Evolutionary conservation across 2,113 vertebrate species (phyloP).

Genomic region (Oriolus oriolus): DNA sequence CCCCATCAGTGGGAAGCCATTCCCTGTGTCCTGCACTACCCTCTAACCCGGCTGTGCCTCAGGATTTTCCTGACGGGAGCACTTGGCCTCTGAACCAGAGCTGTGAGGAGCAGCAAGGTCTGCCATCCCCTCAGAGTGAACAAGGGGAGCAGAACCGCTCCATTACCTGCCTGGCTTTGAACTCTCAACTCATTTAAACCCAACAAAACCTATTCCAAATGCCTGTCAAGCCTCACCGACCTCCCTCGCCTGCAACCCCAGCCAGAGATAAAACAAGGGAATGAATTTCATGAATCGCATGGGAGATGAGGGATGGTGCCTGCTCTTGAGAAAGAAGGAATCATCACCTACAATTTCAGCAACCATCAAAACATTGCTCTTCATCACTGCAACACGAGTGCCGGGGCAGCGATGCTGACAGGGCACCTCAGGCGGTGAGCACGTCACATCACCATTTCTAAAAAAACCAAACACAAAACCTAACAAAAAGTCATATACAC

Average conservation of each 20-base stretch:
- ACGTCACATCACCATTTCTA: neutral
- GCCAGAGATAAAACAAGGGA: neutral
- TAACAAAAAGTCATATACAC: neutral
- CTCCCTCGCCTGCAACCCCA: neutral
- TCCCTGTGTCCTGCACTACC: neutral
- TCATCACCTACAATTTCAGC: neutral
- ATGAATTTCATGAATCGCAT: neutral
- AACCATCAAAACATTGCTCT: neutral
- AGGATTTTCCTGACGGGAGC: neutral
- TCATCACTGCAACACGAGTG: neutral
- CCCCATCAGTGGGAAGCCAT: neutral
- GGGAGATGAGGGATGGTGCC: neutral
- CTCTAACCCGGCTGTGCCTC: rapidly evolving
- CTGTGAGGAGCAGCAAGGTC: neutral
- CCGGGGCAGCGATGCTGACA: neutral
- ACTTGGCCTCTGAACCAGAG: neutral
- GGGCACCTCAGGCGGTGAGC: neutral
- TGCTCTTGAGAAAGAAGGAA: neutral
- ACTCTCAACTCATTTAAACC: neutral
- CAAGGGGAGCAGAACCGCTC: neutral
- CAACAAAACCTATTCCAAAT: neutral
- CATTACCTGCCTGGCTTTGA: neutral
- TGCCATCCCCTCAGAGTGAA: neutral
- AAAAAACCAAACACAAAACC: neutral
- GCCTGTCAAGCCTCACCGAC: neutral